These are phyloP conservation scores for Tor tambroides DNA, from an alignment of 2,113 vertebrate genomes.

Conservation along the genomic window DNA sequence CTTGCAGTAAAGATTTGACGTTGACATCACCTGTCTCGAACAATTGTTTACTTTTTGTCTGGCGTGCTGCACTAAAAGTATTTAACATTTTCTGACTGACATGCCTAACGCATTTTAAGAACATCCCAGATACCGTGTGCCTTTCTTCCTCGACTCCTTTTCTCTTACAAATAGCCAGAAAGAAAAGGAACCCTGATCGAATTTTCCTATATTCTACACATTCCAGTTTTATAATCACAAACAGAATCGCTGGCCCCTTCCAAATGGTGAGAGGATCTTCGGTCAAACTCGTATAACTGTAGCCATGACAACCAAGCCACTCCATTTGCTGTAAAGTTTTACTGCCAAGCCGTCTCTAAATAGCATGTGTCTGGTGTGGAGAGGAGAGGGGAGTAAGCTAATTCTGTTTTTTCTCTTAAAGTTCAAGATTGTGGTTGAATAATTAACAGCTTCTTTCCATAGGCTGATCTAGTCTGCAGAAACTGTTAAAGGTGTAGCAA, in stretches of 20 bases:
- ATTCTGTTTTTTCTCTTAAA: constrained; percentile 29
- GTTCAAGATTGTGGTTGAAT: constrained; percentile 32
- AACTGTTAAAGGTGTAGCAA: neutral
- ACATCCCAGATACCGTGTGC: neutral
- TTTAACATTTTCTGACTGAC: constrained; percentile 30
- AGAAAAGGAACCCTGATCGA: neutral
- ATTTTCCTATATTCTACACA: constrained; percentile 41
- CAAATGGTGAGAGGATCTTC: constrained; percentile 52
- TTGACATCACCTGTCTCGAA: constrained; percentile 48
- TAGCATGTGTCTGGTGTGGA: constrained; percentile 43
- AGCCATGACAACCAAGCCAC: constrained; percentile 73
- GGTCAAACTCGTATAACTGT: constrained; percentile 74
- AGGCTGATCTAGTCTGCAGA: neutral
- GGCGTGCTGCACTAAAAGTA: constrained; percentile 45
- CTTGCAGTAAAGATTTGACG: constrained; percentile 46
- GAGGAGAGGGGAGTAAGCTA: constrained; percentile 35
- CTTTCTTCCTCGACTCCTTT: constrained; percentile 1
- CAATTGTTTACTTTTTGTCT: constrained; percentile 57
- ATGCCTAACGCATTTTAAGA: constrained; percentile 15
- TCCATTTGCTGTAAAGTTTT: constrained; percentile 74
- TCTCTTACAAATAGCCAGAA: neutral
- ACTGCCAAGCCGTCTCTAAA: constrained; percentile 61
- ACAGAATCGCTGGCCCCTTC: constrained; percentile 43
- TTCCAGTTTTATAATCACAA: constrained; percentile 57
- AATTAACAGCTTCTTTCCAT: constrained; percentile 21